Conservation (phyloP, 30 jellyfish, hydroid and myxozoan genomes). For the Aurelia aurita complex sp. Pacific region DNA sequence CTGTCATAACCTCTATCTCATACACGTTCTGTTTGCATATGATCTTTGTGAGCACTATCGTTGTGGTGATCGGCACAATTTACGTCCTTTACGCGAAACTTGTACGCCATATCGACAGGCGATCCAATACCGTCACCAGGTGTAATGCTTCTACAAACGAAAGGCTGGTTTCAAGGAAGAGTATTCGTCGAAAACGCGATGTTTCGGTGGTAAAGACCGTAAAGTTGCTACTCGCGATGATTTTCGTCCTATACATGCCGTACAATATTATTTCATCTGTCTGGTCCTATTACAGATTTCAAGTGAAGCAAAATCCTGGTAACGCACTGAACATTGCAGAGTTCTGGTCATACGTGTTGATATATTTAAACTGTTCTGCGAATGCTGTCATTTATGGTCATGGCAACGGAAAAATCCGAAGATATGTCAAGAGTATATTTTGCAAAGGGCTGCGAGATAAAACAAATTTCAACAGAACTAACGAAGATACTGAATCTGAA, state of each 20-base stretch:
- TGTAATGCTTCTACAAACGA: neutral
- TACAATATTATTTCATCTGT: conserved; percentile 40
- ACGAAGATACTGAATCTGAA: conserved; percentile 27
- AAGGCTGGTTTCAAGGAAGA: conserved; percentile 2
- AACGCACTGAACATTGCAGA: conserved; percentile 20
- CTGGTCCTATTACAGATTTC: conserved; percentile 50
- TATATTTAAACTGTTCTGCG: conserved; percentile 45
- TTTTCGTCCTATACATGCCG: conserved; percentile 60
- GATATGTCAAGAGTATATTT: neutral
- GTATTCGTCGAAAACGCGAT: conserved; percentile 60
- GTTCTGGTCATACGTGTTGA: conserved; percentile 55
- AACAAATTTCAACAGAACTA: neutral
- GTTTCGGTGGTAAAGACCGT: conserved; percentile 56
- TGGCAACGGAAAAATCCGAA: conserved; percentile 55
- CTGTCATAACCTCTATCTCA: conserved; percentile 3
- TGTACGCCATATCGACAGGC: conserved; percentile 50
- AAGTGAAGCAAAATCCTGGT: conserved; percentile 31
- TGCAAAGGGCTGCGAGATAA: neutral
- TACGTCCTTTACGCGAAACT: conserved; percentile 50
- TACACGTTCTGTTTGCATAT: conserved; percentile 34
- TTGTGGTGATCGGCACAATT: conserved; percentile 31
- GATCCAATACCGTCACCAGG: conserved; percentile 12
- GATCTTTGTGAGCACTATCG: conserved; percentile 23
- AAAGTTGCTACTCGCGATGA: conserved; percentile 49
- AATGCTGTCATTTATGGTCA: conserved; percentile 56